Evolutionary conservation across 2,888 invertebrate genomes (phyloP).

Genomic region (Cynaeus angustus): DNA sequence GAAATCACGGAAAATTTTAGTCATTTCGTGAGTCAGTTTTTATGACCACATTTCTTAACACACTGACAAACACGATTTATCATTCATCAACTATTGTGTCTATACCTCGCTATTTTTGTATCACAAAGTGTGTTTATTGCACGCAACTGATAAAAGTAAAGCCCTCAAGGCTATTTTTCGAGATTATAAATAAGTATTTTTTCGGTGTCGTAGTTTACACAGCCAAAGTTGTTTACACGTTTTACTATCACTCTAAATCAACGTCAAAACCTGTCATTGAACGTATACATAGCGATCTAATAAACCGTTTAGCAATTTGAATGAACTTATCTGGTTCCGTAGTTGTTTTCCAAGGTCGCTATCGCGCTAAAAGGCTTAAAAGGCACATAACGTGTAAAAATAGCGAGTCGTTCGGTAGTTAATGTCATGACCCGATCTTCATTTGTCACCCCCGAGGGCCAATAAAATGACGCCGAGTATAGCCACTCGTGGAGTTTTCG

Average conservation of each 20-base stretch:
- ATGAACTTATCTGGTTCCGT: too few species aligned
- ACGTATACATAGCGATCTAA: conserved; percentile 1
- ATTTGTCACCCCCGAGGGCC: conserved; percentile 71
- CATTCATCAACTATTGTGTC: neutral
- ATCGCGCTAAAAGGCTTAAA: conserved; percentile 25
- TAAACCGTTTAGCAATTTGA: too few species aligned
- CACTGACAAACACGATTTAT: too few species aligned
- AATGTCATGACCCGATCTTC: conserved; percentile 72
- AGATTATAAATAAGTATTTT: conserved; percentile 10
- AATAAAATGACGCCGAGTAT: conserved; percentile 71
- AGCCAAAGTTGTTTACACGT: conserved; percentile 13
- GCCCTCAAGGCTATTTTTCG: conserved; percentile 6
- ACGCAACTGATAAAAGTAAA: conserved; percentile 5
- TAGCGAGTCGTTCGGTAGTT: conserved; percentile 61
- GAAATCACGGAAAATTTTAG: too few species aligned
- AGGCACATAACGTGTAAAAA: conserved; percentile 25
- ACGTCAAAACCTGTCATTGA: conserved; percentile 7
- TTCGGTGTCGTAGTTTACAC: conserved; percentile 2
- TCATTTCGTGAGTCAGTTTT: too few species aligned
- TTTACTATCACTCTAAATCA: neutral
- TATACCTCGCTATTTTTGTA: neutral
- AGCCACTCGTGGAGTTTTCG: conserved; percentile 66
- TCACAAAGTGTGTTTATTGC: neutral
- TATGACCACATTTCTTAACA: too few species aligned
- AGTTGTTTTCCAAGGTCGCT: too few species aligned